Evolutionary conservation across 2,113 vertebrate genomes (phyloP), one percentile per base, ranked within the genome.

Genomic region (Dromiciops gliroides): DNA sequence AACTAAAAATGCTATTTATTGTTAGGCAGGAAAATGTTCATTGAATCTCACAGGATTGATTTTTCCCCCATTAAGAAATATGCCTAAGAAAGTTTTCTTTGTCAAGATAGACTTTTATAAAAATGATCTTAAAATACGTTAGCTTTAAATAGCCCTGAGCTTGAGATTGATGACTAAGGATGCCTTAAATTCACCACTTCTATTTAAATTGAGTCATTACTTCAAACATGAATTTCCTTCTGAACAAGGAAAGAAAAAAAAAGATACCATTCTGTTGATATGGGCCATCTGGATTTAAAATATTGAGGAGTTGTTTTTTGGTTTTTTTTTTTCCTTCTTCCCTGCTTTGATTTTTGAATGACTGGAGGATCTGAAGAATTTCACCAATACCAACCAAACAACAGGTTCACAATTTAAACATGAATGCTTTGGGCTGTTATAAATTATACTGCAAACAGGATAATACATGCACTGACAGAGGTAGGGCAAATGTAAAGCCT

Each of bases 261-360:
- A 83, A 83, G 28, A 8, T 83, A 83, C 96, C 94, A 97, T 91
- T 95, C 96, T 97, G 95, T 92, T 95, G 95, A 91, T 97, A 91
- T 93, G 89, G 95, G 94, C 97, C 97, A 97, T 98, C 97, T 98
- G 97, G 97, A 94, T 97, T 97, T 96, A 94, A 97, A 96, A 94
- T 92, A 91, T 93, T 44, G 96, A 92, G 95, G 95, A 92, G 56
- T 11, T 50, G 5, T 50, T 50, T 50, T 50, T 52, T 52, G 11
- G 12, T 51, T 19, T 52, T 26, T 44, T 83, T 83, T 60, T 95
- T 97, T 94, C 95, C 94, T 97, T 95, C 91, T 48, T 95, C 93
- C 3, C 89, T 96, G 92, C 51, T 89, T 95, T 94, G 96, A 97
- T 96, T 96, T 97, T 89, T 26, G 51, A 92, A 60, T 88, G 91